Evolutionary conservation across 2,113 vertebrate species (phyloP), one percentile per base, ranked within the genome.

Genomic region (Kryptolebias marmoratus): DNA sequence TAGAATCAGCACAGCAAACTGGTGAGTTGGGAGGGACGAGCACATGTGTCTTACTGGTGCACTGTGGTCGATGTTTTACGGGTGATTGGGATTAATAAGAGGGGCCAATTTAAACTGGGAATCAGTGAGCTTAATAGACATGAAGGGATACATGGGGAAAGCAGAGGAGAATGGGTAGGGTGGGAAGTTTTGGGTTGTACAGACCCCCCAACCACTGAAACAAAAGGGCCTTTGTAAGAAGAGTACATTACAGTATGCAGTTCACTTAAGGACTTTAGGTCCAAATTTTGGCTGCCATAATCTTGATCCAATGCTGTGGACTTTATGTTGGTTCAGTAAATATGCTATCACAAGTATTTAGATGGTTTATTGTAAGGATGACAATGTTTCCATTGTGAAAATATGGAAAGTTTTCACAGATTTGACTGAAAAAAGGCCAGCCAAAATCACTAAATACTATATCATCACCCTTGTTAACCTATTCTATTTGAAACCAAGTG

Each of bases 31-130:
- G 62, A 39, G 71, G 14, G 75, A 72, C 18, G 77, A 83, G 82
- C 82, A 85, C 90, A 91, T 90, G 87, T 93, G 90, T 91, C 91
- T 78, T 88, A 53, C 42, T 84, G 86, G 86, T 84, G 89, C 56
- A 55, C 87, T 85, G 91, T 90, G 92, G 92, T 91, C 83, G 70
- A 82, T 88, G 88, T 77, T 92, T 94, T 93, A 91, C 64, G 93
- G 93, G 90, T 93, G 93, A 92, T 92, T 92, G 90, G 88, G 89
- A 92, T 91, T 94, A 94, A 94, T 92, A 93, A 94, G 83, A 85
- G 90, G 88, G 89, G 88, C 79, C 88, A 90, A 91, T 93, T 92
- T 89, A 67, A 91, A 90, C 82, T 87, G 84, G 88, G 91, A 93
- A 93, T 92, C 88, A 76, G 85, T 77, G 86, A 66, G 71, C 80